Base-by-base conservation (phyloP, 2,888 invertebrate genomes). In the Eledone cirrhosa region DNA sequence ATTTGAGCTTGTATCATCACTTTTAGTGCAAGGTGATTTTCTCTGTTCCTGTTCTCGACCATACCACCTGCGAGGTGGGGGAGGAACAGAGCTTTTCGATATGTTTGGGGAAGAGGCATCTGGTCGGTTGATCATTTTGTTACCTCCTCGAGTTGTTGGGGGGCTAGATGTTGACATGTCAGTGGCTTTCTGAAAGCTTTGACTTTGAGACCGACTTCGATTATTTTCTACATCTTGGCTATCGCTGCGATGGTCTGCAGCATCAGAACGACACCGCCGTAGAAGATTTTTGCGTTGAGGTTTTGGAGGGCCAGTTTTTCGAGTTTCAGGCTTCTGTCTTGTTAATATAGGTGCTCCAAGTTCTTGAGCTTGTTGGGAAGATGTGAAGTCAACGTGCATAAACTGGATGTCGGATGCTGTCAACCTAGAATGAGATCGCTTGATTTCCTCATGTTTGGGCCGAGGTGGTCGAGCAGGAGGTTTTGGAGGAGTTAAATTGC, bases 221-320 rank as follows among this genome's bases (percentile, higher is more conserved):
- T 11, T 41, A 22, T 31, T 72, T n/a, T 72, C 72, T 72, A 72
- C 22, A 16, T 77, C 77, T 48, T 48, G 69, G 22, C 19, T 19
- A 11, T 29, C 22, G n/a, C 24, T 41, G 0, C 72, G 72, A 31
- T 29, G 1, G 22, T 59, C 74, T 11, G 74, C 24, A 47, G 74
- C 84, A 81, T 88, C 88, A 14, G 88, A 88, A 75, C 83, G 83
- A 82, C 87, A 87, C 31, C 88, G 81, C 76, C 82, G 84, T 31
- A 86, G 84, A 1, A 48, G 29, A 67, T 82, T 83, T 76, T 84
- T 83, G 33, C 88, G 81, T 78, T 86, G 86, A 22, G 88, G 88
- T 84, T 88, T 88, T 11, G 86, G 87, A 31, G 88, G 88, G 27
- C 84, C 82, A 16, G 80, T 78, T 80, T 84, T 86, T 77, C 72